Conservation (phyloP, 1,140 invertebrate genomes). For the Drosophila rufa region DNA sequence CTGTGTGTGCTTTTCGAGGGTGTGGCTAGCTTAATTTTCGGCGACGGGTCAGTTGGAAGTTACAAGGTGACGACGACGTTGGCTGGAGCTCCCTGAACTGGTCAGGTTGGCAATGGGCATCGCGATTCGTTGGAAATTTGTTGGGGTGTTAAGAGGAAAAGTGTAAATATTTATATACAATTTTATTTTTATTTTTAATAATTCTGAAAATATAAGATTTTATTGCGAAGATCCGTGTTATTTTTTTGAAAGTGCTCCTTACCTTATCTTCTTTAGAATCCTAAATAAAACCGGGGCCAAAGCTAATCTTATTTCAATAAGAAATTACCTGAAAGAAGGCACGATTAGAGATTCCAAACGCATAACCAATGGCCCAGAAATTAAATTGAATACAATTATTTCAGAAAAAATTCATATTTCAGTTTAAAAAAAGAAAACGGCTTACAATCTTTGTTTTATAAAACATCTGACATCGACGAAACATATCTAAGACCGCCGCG, state of each 20-base stretch:
- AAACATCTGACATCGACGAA: not conserved
- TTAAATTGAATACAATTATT: too few relatives aligned
- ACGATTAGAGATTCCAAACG: not conserved
- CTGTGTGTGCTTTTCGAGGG: conserved; percentile 36
- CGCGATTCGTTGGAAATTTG: not conserved
- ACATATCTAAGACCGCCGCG: not conserved
- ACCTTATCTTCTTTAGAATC: too few relatives aligned
- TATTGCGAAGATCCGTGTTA: too few relatives aligned
- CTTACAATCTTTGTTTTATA: conserved; percentile 8
- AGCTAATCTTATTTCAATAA: not conserved
- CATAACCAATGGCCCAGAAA: not conserved
- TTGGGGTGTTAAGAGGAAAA: too few relatives aligned
- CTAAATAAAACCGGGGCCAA: too few relatives aligned
- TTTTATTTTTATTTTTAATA: too few relatives aligned
- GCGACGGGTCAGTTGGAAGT: conserved; percentile 8
- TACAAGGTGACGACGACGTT: conserved; percentile 25
- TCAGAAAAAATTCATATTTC: conserved; percentile 1
- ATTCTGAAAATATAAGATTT: too few relatives aligned
- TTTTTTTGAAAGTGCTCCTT: too few relatives aligned
- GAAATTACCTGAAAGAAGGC: too few relatives aligned
- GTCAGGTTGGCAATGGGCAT: conserved; percentile 3
- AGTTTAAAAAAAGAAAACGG: not conserved
- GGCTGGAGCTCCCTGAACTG: not conserved
- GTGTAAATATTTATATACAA: too few relatives aligned
- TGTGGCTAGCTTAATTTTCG: conserved; percentile 38